Evolutionary conservation across 1,140 invertebrate genomes (phyloP), one percentile per base, ranked within the genome.

Genomic region (Apis mellifera): DNA sequence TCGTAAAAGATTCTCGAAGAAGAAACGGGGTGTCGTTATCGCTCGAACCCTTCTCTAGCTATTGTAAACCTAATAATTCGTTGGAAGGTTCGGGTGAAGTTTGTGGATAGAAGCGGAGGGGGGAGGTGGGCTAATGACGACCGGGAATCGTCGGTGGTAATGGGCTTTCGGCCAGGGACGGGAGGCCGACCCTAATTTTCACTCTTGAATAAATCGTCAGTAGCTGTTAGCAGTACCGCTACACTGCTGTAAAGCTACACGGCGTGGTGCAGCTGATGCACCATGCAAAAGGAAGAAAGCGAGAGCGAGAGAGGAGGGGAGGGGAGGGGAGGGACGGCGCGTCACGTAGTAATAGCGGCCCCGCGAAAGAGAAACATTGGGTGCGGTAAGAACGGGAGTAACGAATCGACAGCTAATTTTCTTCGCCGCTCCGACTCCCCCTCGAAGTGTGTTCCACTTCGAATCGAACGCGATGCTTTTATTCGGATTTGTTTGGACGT

Each of bases 201-300:
- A 75, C 79, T 82, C 72, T 82, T 82, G 79, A 82, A 82, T 82
- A 82, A 82, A 82, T 82, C 79, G 79, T 82, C 73, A 23, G 79
- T 76, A 82, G 79, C 72, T 82, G 79, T 82, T 82, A 76, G 72
- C 79, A 26, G 64, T 82, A 69, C 64, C 79, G 79, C 72, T 81
- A 76, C 70, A 52, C 42, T 57, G 60, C 23, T 57, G 54, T 66
- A 74, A 81, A 75, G 78, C 80, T 59, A 23, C 17, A 23, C 17
- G 52, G 75, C 26, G 32, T 42, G 32, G 32, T 78, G 81, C 81
- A 83, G 75, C 66, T 83, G 81, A 83, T 83, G 57, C 75, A 64
- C 52, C 81, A 59, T 71, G 54, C 15, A 50, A 23, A 48, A n/a
- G 71, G 65, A 65, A 52, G 71, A 83, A 65, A 83, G 50, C 66